phyloP scores from a whole-genome alignment of 2,113 vertebrate species.

The Galbula dea region DNA sequence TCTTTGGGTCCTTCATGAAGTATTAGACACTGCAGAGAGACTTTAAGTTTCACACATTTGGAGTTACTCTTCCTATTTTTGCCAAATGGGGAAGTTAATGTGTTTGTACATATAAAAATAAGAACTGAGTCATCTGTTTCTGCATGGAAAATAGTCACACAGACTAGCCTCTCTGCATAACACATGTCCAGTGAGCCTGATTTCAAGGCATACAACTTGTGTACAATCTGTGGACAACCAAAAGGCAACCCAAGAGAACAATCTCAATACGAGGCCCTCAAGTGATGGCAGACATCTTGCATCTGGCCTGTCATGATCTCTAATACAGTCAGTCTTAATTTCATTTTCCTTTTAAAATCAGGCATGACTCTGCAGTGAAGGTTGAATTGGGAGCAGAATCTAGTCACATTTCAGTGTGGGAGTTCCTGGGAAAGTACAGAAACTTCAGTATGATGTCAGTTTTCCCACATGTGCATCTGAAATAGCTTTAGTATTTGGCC shows the following conservation, averaged over 20 bases:
- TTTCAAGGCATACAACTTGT: neutral
- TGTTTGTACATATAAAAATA: neutral
- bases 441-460: neutral
- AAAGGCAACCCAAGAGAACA: neutral
- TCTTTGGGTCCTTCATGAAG: neutral
- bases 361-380: neutral
- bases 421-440: neutral
- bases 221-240: neutral
- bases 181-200: neutral
- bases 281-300: neutral
- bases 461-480: neutral
- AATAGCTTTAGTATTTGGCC: neutral
- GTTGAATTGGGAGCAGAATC: neutral
- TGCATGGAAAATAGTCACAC: neutral
- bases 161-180: neutral
- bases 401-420: neutral
- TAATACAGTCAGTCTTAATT: neutral
- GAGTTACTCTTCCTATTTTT: neutral
- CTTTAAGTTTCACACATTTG: neutral
- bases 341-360: neutral
- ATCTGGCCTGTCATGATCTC: neutral
- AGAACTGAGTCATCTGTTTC: neutral
- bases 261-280: fast-evolving
- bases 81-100: neutral
- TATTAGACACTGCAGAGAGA: neutral